Base-by-base conservation (phyloP, 2,113 vertebrate species). In the Atherinomorus stipes region DNA sequence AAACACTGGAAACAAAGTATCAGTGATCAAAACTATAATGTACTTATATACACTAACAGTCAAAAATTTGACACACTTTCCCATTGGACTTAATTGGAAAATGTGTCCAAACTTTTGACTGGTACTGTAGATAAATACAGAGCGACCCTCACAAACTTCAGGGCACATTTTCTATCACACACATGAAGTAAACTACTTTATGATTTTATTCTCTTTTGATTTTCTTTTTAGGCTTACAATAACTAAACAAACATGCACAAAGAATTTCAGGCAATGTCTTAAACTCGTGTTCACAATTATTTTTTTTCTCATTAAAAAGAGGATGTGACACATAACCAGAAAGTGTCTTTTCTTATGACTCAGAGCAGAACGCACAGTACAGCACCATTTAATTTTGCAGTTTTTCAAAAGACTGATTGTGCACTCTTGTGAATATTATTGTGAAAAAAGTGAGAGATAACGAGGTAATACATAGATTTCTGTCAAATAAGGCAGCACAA, bases 261-360 rank as follows among this genome's bases (percentile, higher is more conserved):
- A 42, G 40, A 42, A 42, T 15, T 1, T 16, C 40, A 16, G 12
- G 13, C 56, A 13, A 40, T n/a, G 10, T 34, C 31, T 34, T 8
- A 34, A 34, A 34, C 23, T 60, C 2, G 34, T 23, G 42, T 47
- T 5, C 66, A 58, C 42, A 75, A 12, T 62, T 26, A 0, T 47
- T 47, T 57, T 34, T 34, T 34, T 28, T 6, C 28, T 52, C 42
- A 69, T 13, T 4, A n/a, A 70, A 75, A 74, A 51, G 38, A 1
- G 63, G 66, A 78, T 56, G 53, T 78, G 45, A 74, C 7, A 71
- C 57, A 59, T 44, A 21, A 44, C 12, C 2, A 51, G 22, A 3
- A 62, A 64, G 2, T n/a, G 13, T 1, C 9, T 56, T 45, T 58
- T 19, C 34, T 51, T 53, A 23, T 63, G 45, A 85, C 60, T 76